Conservation (phyloP, 2,113 vertebrate genomes). For the Macquaria ambigua region DNA sequence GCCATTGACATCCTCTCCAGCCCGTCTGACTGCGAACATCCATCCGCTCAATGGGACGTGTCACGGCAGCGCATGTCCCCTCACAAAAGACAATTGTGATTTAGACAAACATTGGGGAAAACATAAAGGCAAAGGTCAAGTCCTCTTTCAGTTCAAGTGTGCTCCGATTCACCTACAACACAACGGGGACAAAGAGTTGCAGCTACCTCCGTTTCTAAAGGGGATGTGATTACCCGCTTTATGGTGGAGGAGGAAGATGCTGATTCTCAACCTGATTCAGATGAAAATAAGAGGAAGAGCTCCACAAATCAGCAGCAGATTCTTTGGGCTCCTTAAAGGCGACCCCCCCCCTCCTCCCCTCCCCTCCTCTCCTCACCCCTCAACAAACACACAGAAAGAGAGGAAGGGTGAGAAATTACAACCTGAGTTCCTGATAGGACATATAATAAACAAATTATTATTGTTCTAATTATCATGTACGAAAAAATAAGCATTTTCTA, state of each 20-base stretch:
- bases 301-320: conserved; percentile 47
- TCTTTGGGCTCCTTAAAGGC: conserved; percentile 9
- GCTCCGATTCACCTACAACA: conserved; percentile 96
- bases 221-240: conserved; percentile 61
- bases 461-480: conserved; percentile 25
- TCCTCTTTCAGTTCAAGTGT: conserved; percentile 96
- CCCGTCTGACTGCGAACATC: conserved; percentile 91
- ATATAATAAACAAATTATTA: conserved; percentile 43
- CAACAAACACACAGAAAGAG: not conserved
- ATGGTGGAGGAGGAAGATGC: conserved; percentile 38
- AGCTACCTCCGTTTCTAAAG: conserved; percentile 68
- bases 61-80: conserved; percentile 94
- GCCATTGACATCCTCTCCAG: conserved; percentile 87
- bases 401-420: conserved; percentile 8
- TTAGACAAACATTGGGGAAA: conserved; percentile 98
- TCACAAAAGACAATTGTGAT: conserved; percentile 98
- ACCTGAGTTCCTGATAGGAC: not conserved
- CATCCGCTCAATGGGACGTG: conserved; percentile 94
- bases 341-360: not conserved
- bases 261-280: conserved; percentile 58
- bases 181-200: conserved; percentile 91
- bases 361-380: not conserved
- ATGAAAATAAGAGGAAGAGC: conserved; percentile 58
- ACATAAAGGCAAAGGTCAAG: conserved; percentile 99
- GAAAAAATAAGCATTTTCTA: conserved; percentile 28